phyloP scores from a whole-genome alignment of 2,113 vertebrate species.

The Clarias batrachus region DNA sequence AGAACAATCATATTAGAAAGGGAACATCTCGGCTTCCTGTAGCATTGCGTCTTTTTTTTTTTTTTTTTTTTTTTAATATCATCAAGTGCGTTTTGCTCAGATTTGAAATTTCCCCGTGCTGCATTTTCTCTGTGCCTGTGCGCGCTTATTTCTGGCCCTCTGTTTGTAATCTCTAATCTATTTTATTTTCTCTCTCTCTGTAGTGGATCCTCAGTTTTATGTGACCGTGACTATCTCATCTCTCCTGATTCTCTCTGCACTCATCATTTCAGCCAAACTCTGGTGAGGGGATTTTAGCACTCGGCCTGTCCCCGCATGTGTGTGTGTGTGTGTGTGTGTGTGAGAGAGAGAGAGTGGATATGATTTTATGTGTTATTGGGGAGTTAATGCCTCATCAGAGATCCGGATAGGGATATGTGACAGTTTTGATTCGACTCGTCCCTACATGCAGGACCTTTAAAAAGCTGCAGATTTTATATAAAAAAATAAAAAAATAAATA shows the following conservation, averaged over 20 bases:
- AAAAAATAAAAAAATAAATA: background rate
- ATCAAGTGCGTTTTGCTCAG: background rate
- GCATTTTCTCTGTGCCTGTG: background rate
- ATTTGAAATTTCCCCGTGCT: background rate
- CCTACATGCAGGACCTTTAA: background rate
- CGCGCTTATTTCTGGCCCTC: background rate
- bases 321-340: constrained; percentile 23
- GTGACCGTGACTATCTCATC: constrained; percentile 81
- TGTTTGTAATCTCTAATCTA: constrained; percentile 6
- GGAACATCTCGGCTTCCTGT: constrained; percentile 20
- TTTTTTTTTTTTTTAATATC: background rate
- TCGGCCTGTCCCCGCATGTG: constrained; percentile 16
- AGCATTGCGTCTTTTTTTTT: constrained; percentile 1
- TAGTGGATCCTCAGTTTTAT: constrained; percentile 82
- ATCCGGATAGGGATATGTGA: background rate
- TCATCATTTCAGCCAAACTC: constrained; percentile 77
- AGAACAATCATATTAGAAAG: constrained; percentile 6
- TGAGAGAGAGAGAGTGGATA: constrained; percentile 1
- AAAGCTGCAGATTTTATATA: background rate
- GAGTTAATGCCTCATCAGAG: background rate
- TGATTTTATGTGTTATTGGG: background rate
- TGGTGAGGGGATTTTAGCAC: constrained; percentile 68
- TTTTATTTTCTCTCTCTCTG: constrained; percentile 57
- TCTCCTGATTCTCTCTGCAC: constrained; percentile 74
- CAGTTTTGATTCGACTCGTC: background rate